Conservation (phyloP, 2,797 vertebrate genomes). For the Pelochelys cantorii region DNA sequence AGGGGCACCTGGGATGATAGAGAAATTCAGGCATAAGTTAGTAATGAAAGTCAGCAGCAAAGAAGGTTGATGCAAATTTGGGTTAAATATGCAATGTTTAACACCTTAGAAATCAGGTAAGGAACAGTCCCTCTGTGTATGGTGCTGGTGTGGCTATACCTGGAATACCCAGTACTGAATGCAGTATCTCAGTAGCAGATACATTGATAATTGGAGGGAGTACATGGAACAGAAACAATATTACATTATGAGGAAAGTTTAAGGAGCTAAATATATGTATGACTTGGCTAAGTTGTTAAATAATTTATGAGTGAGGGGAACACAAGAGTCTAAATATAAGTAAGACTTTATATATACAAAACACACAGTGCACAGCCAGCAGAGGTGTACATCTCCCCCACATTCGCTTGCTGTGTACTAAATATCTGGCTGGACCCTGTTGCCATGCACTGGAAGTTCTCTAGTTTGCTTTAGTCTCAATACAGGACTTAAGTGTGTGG, state of each 20-base stretch:
- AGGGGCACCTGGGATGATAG: not conserved
- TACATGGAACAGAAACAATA: not conserved
- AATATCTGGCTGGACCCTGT: not conserved
- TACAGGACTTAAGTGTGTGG: not conserved
- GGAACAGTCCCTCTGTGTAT: not conserved
- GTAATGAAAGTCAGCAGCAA: not conserved
- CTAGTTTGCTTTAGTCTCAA: not conserved
- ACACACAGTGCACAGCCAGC: not conserved
- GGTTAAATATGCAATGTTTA: not conserved
- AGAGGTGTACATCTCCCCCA: not conserved
- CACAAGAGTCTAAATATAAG: not conserved
- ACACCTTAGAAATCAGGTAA: not conserved
- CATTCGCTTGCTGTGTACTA: not conserved
- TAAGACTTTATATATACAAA: not conserved
- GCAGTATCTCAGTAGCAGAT: not conserved
- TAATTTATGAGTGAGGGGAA: not conserved
- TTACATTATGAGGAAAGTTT: not conserved
- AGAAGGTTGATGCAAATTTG: not conserved
- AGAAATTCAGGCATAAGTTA: not conserved
- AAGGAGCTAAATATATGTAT: not conserved
- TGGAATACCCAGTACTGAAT: not conserved
- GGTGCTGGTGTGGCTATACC: not conserved
- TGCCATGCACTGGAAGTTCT: not conserved
- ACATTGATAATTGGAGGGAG: not conserved
- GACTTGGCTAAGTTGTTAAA: not conserved